Conservation (phyloP, 2,888 invertebrate species). For the Antheraea yamamai region DNA sequence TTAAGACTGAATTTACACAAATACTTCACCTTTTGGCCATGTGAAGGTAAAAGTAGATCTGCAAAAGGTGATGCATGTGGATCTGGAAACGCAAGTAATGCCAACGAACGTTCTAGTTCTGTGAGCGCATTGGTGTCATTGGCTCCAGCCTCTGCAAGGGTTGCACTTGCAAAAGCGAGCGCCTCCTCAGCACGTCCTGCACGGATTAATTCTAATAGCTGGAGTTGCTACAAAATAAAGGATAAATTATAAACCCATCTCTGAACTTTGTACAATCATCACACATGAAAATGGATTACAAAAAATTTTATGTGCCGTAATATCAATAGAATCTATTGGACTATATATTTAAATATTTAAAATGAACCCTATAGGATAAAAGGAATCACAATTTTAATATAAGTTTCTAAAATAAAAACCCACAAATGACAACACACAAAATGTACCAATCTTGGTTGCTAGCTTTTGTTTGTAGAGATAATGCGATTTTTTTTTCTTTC, state of each 20-base stretch:
- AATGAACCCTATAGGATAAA: background rate
- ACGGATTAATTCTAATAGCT: slow-evolving; percentile 93
- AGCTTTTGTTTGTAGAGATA: too few species aligned
- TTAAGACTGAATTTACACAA: background rate
- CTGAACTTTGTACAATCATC: background rate
- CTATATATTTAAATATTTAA: too few species aligned
- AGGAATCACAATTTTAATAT: background rate
- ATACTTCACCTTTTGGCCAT: slow-evolving; percentile 91
- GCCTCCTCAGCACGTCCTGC: slow-evolving; percentile 93
- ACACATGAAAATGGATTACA: background rate
- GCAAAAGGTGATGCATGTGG: slow-evolving; percentile 97
- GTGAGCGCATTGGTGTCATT: slow-evolving; percentile 86
- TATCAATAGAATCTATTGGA: background rate
- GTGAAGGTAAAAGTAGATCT: slow-evolving; percentile 95
- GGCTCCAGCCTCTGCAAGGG: slow-evolving; percentile 94
- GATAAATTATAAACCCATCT: background rate
- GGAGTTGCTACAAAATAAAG: slow-evolving; percentile 87
- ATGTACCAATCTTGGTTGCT: too few species aligned
- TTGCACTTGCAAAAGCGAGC: slow-evolving; percentile 93
- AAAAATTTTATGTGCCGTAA: too few species aligned
- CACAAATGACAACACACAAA: too few species aligned
- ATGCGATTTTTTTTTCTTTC: too few species aligned
- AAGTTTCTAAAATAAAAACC: too few species aligned
- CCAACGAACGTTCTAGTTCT: slow-evolving; percentile 96
- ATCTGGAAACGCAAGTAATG: slow-evolving; percentile 97